Evolutionary conservation across 1,140 invertebrate species (phyloP).

Genomic region (Drosophila prosaltans): DNA sequence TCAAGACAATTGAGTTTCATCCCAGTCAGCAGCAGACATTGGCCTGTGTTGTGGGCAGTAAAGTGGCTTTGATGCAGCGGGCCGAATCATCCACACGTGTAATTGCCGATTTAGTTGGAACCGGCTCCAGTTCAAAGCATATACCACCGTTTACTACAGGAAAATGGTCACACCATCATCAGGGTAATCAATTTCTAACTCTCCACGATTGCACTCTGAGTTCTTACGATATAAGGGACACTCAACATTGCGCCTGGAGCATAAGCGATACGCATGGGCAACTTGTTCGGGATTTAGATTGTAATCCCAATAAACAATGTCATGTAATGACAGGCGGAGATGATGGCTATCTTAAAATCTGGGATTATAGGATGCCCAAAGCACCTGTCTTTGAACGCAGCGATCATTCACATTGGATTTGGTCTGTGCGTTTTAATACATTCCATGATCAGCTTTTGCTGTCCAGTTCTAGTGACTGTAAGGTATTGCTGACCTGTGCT

Average conservation of each 20-base stretch:
- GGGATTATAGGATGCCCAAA: conserved; percentile 94
- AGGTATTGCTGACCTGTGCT: conserved; percentile 93
- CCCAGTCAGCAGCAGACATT: conserved; percentile 89
- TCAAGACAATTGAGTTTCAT: conserved; percentile 93
- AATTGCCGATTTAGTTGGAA: conserved; percentile 72
- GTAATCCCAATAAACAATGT: conserved; percentile 98
- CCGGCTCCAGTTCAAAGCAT: conserved; percentile 83
- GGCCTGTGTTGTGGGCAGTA: conserved; percentile 90
- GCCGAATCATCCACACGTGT: conserved; percentile 80
- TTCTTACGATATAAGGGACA: conserved; percentile 93
- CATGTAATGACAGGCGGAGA: conserved; percentile 97
- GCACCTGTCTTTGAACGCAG: conserved; percentile 91
- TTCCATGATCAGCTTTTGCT: conserved; percentile 98
- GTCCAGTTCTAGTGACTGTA: conserved; percentile 96
- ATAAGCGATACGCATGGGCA: conserved; percentile 95
- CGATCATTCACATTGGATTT: conserved; percentile 99
- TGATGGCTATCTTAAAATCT: conserved; percentile 96
- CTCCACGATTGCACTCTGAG: conserved; percentile 92
- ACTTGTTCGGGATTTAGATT: conserved; percentile 95
- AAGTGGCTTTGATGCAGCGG: conserved; percentile 87
- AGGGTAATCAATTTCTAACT: conserved; percentile 90
- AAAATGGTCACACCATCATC: conserved; percentile 97
- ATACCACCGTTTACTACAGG: conserved; percentile 90
- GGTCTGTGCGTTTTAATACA: conserved; percentile 96
- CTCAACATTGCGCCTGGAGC: conserved; percentile 89